phyloP scores from a whole-genome alignment of 1,140 invertebrate genomes.

The Hyles vespertilio region DNA sequence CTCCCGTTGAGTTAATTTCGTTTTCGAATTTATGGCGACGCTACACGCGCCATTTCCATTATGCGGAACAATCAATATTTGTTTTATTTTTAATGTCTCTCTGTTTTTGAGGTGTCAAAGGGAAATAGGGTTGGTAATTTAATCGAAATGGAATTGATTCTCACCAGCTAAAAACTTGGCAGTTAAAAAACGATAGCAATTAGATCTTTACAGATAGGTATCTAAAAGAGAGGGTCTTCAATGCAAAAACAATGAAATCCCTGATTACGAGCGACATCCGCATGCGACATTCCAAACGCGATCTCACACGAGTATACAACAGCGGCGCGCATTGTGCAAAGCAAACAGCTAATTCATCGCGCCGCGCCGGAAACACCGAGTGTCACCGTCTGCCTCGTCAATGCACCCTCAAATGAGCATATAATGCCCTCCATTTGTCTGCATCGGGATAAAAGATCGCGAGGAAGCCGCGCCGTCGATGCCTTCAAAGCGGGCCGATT shows the following conservation, averaged over 20 bases:
- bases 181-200: too few species aligned
- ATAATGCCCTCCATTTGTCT: conserved; percentile 10
- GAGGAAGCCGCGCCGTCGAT: conserved; percentile 7
- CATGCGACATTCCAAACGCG: neutral
- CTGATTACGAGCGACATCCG: too few species aligned
- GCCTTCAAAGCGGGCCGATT: conserved; percentile 6
- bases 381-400: conserved; percentile 15
- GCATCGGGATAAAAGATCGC: neutral
- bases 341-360: conserved; percentile 18
- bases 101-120: too few species aligned
- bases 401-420: conserved; percentile 16
- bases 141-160: too few species aligned
- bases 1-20: conserved; percentile 47
- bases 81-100: too few species aligned
- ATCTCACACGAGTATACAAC: neutral
- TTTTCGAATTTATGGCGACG: conserved; percentile 2
- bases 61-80: too few species aligned
- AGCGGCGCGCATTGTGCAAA: conserved; percentile 10
- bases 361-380: conserved; percentile 17
- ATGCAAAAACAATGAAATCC: too few species aligned
- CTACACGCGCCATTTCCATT: too few species aligned
- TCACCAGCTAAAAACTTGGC: neutral
- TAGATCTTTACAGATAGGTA: too few species aligned
- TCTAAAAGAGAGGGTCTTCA: too few species aligned
- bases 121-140: too few species aligned